Base-by-base conservation (phyloP, 2,113 vertebrate genomes). In the Gadus macrocephalus region DNA sequence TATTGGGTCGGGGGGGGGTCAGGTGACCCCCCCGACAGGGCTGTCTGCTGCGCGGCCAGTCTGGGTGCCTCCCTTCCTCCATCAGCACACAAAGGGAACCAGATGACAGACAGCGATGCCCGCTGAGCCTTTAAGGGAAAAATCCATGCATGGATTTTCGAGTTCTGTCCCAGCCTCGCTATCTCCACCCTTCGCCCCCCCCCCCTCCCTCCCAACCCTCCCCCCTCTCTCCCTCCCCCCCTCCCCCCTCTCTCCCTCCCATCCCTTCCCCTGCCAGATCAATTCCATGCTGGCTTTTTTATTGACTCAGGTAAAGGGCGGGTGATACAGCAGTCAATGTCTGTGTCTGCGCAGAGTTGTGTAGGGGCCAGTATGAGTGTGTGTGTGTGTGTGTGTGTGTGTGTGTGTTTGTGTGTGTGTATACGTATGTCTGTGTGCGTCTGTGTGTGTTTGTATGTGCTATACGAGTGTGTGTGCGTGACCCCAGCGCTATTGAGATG, bases 221-320 rank as follows among this genome's bases (percentile, higher is more conserved):
- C 35, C 55, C 28, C 17, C 42, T 2, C 49, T n/a, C n/a, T n/a
- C n/a, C n/a, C n/a, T n/a, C n/a, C n/a, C 25, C 17, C 62, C 8
- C 27, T 25, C 27, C 61, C 61, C 53, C 25, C 62, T 15, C 82
- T 27, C 9, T 55, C 55, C 58, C n/a, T 66, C 73, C 9, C 55
- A 49, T 12, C 55, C 58, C 16, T 68, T 67, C 67, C 58, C 71
- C 71, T 78, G 73, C 86, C 73, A 63, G 80, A 89, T 91, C 89
- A 86, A 90, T 91, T 81, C 60, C 49, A 38, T 81, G 81, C 78
- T 72, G 80, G 81, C 81, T 75, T 76, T 64, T 79, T 77, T 87
- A 91, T 89, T 89, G 89, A 89, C 90, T 88, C 81, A 81, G 83
- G 81, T 88, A 85, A 77, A 87, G 84, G 85, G 75, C 59, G 69